Evolutionary conservation across 2,113 vertebrate species (phyloP), one percentile per base, ranked within the genome.

Genomic region (Pedionomus torquatus): DNA sequence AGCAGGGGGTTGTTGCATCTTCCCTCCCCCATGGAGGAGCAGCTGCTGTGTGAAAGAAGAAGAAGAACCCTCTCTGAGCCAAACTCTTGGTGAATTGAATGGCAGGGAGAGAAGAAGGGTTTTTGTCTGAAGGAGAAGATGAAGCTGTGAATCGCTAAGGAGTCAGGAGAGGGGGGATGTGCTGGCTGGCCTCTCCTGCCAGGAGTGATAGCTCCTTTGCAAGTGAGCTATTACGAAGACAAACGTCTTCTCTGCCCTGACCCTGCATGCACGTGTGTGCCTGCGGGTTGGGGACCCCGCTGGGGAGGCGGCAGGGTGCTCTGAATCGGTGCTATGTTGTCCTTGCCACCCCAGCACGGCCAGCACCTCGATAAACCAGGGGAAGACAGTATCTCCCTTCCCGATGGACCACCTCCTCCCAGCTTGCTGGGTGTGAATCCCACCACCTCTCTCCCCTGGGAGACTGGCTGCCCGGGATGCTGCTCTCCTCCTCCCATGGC

Each of bases 1-100:
- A 20, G 90, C 87, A 43, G 80, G 93, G 86, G 83, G 58, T 20
- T 57, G 31, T 13, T 55, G 81, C 77, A 33, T 87, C 78, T 51
- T 81, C 85, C 46, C 83, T 92, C 90, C 85, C 60, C 82, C 78
- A 12, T 68, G 82, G 61, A 31, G 84, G 84, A 79, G 88, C 94
- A 95, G 96, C 94, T 95, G 95, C 75, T 11, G 71, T 7, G 48
- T 57, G 92, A 78, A 87, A 26, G 46, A 30, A 84, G 65, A 66
- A 54, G 10, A 68, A 91, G 65, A 44, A 89, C 7, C 61, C 24
- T 72, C 78, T 78, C 15, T 28, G 66, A 95, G 90, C 94, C 92
- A 93, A 89, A 64, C 71, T 94, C 46, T 43, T 30, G 1, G 0
- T 23, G 74, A 26, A 43, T 39, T 52, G 63, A 70, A 8, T 49